Conservation (phyloP, 2,797 vertebrate species). For the Pyrocephalus nanus region DNA sequence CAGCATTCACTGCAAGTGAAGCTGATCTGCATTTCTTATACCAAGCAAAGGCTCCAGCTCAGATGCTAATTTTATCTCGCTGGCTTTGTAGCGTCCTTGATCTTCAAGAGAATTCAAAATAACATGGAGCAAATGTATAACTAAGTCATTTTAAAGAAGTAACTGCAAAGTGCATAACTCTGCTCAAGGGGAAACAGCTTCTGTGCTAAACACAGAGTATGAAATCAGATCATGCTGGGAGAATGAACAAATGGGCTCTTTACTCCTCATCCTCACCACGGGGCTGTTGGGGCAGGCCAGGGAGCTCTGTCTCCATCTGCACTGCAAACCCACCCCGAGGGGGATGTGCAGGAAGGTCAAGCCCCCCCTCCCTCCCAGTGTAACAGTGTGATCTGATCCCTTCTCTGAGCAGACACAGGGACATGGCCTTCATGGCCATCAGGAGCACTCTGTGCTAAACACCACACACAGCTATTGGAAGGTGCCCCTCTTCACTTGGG, state of each 20-base stretch:
- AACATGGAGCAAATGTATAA: conserved; percentile 59
- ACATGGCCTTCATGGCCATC: accelerated
- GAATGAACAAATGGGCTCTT: conserved; percentile 19
- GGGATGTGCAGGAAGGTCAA: neutral
- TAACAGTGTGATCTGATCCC: neutral
- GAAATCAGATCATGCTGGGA: conserved; percentile 22
- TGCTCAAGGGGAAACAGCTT: conserved; percentile 49
- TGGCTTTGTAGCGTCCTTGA: conserved; percentile 64
- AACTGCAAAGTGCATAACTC: conserved; percentile 43
- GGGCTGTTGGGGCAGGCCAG: neutral
- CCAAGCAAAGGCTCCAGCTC: conserved; percentile 45
- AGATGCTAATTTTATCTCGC: conserved; percentile 67
- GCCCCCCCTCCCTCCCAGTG: neutral
- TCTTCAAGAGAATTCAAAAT: conserved; percentile 67
- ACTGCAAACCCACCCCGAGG: neutral
- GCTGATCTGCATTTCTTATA: conserved; percentile 54
- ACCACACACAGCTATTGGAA: too few species aligned
- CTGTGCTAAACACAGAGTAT: neutral
- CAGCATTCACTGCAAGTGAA: conserved; percentile 14
- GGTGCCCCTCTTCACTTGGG: neutral
- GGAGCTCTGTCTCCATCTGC: neutral
- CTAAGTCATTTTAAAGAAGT: conserved; percentile 44
- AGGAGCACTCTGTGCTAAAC: neutral
- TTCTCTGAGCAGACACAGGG: neutral
- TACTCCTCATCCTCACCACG: neutral